Conservation (phyloP, 2,797 vertebrate genomes). For the Platyrinchus mystaceus region DNA sequence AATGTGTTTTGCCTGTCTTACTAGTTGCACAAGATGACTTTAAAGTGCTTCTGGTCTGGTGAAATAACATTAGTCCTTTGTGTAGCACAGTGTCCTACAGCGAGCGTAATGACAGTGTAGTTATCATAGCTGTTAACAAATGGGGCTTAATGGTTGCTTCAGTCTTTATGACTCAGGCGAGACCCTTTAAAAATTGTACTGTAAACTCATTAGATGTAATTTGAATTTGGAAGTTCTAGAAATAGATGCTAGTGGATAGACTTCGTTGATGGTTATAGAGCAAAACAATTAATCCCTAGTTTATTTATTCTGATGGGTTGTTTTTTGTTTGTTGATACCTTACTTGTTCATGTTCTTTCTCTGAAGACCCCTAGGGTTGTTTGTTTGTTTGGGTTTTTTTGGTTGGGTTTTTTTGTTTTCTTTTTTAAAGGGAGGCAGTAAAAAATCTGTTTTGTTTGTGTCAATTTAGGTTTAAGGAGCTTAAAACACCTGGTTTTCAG, state of each 20-base stretch:
- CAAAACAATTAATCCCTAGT: constrained; percentile 18
- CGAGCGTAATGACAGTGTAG: constrained; percentile 41
- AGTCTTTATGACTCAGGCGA: constrained; percentile 38
- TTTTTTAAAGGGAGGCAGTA: neutral
- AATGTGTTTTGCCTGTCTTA: constrained; percentile 40
- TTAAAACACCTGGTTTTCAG: neutral
- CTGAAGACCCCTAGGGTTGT: neutral
- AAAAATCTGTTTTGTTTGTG: neutral
- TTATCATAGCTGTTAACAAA: constrained; percentile 67
- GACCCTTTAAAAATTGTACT: constrained; percentile 47
- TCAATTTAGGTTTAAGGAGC: neutral
- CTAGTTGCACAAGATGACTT: constrained; percentile 41
- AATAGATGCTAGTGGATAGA: constrained; percentile 17
- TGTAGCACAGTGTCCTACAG: constrained; percentile 37
- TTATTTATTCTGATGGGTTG: neutral
- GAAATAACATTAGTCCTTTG: constrained; percentile 44
- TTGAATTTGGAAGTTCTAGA: constrained; percentile 47
- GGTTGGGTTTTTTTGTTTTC: neutral
- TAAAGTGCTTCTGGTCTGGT: constrained; percentile 50
- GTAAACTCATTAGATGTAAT: constrained; percentile 57
- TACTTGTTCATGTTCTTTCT: neutral
- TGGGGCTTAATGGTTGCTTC: constrained; percentile 50
- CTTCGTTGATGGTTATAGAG: constrained; percentile 32
- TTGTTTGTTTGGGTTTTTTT: neutral
- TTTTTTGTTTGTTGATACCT: neutral